Conservation (phyloP, 2,888 invertebrate species). For the Trichogramma evanescens region DNA sequence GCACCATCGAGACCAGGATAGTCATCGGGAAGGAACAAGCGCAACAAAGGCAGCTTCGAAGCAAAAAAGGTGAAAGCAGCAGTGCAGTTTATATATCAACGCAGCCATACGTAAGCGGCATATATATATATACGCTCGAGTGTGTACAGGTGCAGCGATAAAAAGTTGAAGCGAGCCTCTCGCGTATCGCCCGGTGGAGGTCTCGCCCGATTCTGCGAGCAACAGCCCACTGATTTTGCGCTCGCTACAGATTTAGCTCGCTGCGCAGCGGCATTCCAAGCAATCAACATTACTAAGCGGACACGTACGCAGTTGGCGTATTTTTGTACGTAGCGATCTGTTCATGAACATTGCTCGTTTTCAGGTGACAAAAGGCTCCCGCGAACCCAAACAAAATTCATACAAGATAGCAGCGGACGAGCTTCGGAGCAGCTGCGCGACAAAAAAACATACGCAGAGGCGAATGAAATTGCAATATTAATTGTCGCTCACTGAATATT, state of each 20-base stretch:
- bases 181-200: no score
- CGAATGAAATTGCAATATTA: conserved; percentile 17
- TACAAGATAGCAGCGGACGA: conserved; percentile 1
- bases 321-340: not conserved
- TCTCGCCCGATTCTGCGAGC: no score
- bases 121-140: no score
- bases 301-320: conserved; percentile 15
- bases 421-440: conserved; percentile 17
- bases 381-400: not conserved
- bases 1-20: no score
- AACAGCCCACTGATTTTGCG: not conserved
- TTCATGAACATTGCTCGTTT: not conserved
- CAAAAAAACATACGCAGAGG: conserved; percentile 4
- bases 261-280: conserved; percentile 26
- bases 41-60: no score
- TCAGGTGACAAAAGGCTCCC: conserved; percentile 14
- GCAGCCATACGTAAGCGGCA: no score
- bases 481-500: conserved; percentile 19
- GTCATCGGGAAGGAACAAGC: no score
- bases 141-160: no score
- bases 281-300: conserved; percentile 38
- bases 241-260: not conserved
- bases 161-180: no score
- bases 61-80: no score
- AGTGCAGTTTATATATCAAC: no score